Evolutionary conservation across 2,888 invertebrate genomes (phyloP), one percentile per base, ranked within the genome.

Genomic region (Euproctis similis): DNA sequence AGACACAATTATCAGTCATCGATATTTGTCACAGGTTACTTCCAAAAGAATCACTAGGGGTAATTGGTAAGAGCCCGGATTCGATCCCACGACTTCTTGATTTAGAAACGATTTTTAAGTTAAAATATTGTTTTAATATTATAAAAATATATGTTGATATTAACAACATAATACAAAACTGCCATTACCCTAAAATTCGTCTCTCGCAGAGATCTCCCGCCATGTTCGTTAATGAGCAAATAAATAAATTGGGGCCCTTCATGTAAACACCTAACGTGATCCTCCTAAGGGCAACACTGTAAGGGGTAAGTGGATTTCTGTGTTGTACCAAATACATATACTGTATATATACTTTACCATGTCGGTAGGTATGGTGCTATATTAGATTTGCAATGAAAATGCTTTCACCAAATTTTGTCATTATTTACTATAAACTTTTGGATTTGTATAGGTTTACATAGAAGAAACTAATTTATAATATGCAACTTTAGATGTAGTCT

Each of bases 241-340:
- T 78, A 78, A 84, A 82, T 81, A 82, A 84, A 80, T 80, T 73
- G 73, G 58, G n/a, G 73, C 72, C 76, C 72, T 75, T 69, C 73
- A 68, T 75, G 77, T 80, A 77, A 75, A 74, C 76, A 75, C 63
- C 63, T 55, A 61, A 60, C 62, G 66, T 60, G 64, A 59, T 67
- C 62, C 67, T 60, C 59, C 64, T 68, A 74, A 65, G 68, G 67
- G 64, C 59, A 59, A 70, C 74, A 62, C 75, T 65, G 80, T 70
- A 80, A 73, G 78, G 80, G 78, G 80, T 82, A 84, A 84, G 84
- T 84, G 84, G 78, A 71, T 81, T 84, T 84, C 70, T 80, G 77
- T 84, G 82, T 84, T 68, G 68, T 65, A 59, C 58, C 59, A 25
- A 12, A 5, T 18, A 18, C 14, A 61, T 67, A 59, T 65, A 59